Evolutionary conservation across 2,113 vertebrate species (phyloP).

Genomic region (Nibea coibor): DNA sequence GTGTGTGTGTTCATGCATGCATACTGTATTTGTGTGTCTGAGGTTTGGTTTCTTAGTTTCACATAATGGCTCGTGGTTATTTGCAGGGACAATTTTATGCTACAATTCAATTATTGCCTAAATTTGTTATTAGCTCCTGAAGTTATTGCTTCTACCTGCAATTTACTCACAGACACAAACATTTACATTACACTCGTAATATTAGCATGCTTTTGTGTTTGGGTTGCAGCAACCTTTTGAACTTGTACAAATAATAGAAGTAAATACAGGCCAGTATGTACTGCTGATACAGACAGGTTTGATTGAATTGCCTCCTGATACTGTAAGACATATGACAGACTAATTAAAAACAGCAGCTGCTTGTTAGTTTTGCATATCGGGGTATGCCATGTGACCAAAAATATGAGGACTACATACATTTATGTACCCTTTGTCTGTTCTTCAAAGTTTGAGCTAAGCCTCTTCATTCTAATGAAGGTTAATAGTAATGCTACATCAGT

Average conservation of each 20-base stretch:
- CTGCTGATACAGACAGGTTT: constrained; percentile 38
- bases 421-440: background rate
- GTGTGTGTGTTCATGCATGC: constrained; percentile 45
- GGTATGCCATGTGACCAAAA: constrained; percentile 5
- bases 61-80: constrained; percentile 96
- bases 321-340: constrained; percentile 23
- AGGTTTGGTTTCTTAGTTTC: constrained; percentile 85
- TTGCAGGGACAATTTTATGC: constrained; percentile 99
- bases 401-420: background rate
- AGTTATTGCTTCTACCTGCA: constrained; percentile 89
- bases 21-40: constrained; percentile 32
- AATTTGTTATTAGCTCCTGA: constrained; percentile 94
- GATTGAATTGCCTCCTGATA: constrained; percentile 45
- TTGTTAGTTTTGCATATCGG: constrained; percentile 23
- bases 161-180: constrained; percentile 88
- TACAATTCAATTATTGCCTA: constrained; percentile 99
- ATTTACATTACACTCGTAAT: constrained; percentile 74
- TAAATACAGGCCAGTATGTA: constrained; percentile 28
- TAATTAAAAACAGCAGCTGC: constrained; percentile 29
- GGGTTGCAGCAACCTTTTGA: constrained; percentile 71
- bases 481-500: background rate
- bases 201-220: constrained; percentile 32
- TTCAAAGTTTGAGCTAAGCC: background rate
- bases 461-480: background rate
- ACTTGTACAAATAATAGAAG: constrained; percentile 43